phyloP scores from a whole-genome alignment of 2,888 invertebrate genomes.

The Itoplectis maculator region DNA sequence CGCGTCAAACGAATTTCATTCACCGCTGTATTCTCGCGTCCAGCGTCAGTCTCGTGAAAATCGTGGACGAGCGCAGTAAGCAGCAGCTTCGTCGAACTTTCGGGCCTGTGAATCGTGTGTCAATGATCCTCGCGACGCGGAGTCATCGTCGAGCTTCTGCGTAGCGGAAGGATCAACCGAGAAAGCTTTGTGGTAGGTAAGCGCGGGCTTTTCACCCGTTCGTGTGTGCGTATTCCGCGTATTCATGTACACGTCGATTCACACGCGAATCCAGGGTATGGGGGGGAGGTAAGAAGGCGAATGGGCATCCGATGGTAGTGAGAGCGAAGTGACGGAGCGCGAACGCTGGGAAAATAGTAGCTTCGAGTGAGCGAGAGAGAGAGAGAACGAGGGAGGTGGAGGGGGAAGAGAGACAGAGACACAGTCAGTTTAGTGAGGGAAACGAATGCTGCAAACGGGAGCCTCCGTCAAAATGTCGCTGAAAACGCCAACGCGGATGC shows the following conservation, averaged over 20 bases:
- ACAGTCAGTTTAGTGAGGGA: slow-evolving; percentile 56
- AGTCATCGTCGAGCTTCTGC: not conserved
- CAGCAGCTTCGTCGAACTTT: not conserved
- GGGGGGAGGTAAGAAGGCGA: slow-evolving; percentile 27
- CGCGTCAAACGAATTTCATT: not conserved
- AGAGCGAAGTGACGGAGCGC: slow-evolving; percentile 50
- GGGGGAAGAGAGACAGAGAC: not conserved
- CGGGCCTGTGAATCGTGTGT: not conserved
- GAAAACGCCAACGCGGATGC: slow-evolving; percentile 81
- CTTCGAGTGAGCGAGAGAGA: not conserved
- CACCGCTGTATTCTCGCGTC: not conserved
- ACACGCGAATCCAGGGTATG: too few species aligned
- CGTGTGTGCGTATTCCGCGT: not conserved
- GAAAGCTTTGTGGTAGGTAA: slow-evolving; percentile 5
- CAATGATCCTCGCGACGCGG: not conserved
- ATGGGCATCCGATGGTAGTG: slow-evolving; percentile 49
- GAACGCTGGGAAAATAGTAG: slow-evolving; percentile 34
- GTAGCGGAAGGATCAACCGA: not conserved
- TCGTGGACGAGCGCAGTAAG: too few species aligned
- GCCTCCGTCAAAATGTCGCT: slow-evolving; percentile 82
- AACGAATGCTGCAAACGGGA: slow-evolving; percentile 67
- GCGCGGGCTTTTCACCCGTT: slow-evolving; percentile 29
- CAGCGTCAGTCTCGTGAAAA: not conserved
- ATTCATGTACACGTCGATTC: not conserved
- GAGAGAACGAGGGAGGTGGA: not conserved